Percentiles rank a stretch among this genome's conserved stretches.
These are phyloP conservation scores for Diploscapter pachys DNA, from an alignment of 1,140 invertebrate species.

Conservation along the genomic window DNA sequence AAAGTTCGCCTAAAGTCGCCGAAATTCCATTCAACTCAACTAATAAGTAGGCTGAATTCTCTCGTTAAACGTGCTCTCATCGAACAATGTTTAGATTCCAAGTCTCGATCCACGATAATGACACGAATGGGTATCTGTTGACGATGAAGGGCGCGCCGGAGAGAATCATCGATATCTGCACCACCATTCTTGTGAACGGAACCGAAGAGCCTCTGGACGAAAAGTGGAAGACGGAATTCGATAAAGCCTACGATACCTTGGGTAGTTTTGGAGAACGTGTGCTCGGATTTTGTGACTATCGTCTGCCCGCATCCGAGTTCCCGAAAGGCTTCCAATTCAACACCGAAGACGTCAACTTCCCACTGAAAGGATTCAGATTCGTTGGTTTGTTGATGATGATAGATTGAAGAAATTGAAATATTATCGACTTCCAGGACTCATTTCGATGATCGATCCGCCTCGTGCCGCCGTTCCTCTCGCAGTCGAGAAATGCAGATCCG, in stretches of 20 bases:
- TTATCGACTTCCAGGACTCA: no score
- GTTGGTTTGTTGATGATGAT: slow-evolving; percentile 96
- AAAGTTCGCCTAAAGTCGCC: slow-evolving; percentile 87
- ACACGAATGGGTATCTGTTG: slow-evolving; percentile 82
- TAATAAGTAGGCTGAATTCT: slow-evolving; percentile 80
- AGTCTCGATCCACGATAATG: slow-evolving; percentile 87
- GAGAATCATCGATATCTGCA: slow-evolving; percentile 90
- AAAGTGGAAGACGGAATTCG: slow-evolving; percentile 95
- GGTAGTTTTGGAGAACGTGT: slow-evolving; percentile 96
- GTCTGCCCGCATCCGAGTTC: slow-evolving; percentile 83
- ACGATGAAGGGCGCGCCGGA: slow-evolving; percentile 99
- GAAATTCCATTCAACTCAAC: slow-evolving; percentile 99
- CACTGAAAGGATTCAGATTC: slow-evolving; percentile 86
- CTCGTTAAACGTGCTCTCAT: neutral
- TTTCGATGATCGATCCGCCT: slow-evolving; percentile 80
- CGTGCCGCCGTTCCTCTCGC: slow-evolving; percentile 88
- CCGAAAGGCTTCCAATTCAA: slow-evolving; percentile 86
- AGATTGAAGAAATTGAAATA: no score
- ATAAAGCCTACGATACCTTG: slow-evolving; percentile 94
- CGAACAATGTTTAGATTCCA: slow-evolving; percentile 3
- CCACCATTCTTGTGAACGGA: slow-evolving; percentile 91
- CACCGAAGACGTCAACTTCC: slow-evolving; percentile 85
- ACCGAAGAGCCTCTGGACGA: slow-evolving; percentile 72
- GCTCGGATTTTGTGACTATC: slow-evolving; percentile 85
- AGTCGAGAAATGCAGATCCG: slow-evolving; percentile 94